Percentiles rank a stretch among this genome's conserved stretches.
Conservation (phyloP, 1,140 invertebrate genomes). For the Onthophagus taurus region DNA sequence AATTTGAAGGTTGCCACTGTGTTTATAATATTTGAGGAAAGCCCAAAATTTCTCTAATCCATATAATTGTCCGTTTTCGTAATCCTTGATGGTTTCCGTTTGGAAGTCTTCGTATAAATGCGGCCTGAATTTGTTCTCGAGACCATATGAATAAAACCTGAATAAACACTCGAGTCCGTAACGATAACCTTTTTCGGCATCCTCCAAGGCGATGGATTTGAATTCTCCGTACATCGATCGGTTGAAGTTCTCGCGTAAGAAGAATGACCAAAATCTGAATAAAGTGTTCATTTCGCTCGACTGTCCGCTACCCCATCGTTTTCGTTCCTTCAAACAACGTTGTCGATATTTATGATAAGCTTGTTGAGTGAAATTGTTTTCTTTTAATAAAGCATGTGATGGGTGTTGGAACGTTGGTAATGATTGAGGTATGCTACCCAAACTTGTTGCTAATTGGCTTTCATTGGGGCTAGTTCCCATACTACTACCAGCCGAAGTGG, state of each 20-base stretch:
- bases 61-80: constrained; percentile 89
- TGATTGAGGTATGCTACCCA: constrained; percentile 65
- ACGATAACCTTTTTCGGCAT: constrained; percentile 82
- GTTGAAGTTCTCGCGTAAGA: constrained; percentile 96
- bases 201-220: constrained; percentile 79
- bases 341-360: constrained; percentile 92
- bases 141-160: constrained; percentile 96
- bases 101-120: constrained; percentile 95
- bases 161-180: constrained; percentile 93
- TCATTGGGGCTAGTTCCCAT: constrained; percentile 63
- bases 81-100: constrained; percentile 84
- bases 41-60: constrained; percentile 99
- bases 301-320: constrained; percentile 82
- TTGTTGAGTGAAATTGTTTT: constrained; percentile 96
- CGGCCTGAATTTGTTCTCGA: constrained; percentile 89
- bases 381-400: constrained; percentile 88
- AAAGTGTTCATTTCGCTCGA: constrained; percentile 96
- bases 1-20: constrained; percentile 67
- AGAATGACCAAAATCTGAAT: constrained; percentile 99
- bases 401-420: constrained; percentile 92
- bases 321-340: constrained; percentile 87
- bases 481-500: constrained; percentile 60
- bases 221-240: constrained; percentile 98
- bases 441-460: constrained; percentile 54
- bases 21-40: constrained; percentile 90